A percentile compares a stretch with the other conserved stretches of the same genome.
Evolutionary conservation across 2,888 invertebrate genomes (phyloP).

Genomic region (Vandiemenella viatica): DNA sequence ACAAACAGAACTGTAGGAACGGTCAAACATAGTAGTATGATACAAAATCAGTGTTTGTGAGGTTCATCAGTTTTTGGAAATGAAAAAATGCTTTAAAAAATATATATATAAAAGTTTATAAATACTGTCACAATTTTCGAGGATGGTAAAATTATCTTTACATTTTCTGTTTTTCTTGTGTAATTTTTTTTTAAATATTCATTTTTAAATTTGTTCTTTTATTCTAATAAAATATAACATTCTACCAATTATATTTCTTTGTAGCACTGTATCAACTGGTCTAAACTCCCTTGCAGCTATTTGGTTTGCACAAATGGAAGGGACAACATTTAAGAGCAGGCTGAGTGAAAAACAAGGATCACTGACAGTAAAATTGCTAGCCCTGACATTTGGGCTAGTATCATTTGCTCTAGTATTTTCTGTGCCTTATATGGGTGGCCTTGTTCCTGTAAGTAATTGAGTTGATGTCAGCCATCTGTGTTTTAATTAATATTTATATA

Average conservation of each 20-base stretch:
- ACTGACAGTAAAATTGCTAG: slow-evolving; percentile 30
- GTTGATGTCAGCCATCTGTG: neutral
- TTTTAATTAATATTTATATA: neutral
- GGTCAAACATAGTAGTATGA: too few species aligned
- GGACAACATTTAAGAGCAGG: slow-evolving; percentile 18
- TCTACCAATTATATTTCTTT: too few species aligned
- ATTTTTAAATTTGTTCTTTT: too few species aligned
- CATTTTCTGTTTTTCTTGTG: neutral
- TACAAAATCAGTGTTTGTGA: too few species aligned
- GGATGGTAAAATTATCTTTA: too few species aligned
- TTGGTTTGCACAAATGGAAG: slow-evolving; percentile 31
- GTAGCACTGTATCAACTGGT: slow-evolving; percentile 39
- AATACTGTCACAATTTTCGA: too few species aligned
- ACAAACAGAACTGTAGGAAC: too few species aligned
- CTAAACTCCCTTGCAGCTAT: slow-evolving; percentile 38
- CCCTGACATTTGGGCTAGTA: slow-evolving; percentile 29
- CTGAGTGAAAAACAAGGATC: slow-evolving; percentile 23
- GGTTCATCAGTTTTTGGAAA: too few species aligned
- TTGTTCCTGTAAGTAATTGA: slow-evolving; percentile 27
- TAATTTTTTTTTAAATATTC: neutral
- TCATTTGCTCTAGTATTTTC: slow-evolving; percentile 33
- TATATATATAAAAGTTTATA: too few species aligned
- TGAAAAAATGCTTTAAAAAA: too few species aligned
- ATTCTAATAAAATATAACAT: too few species aligned
- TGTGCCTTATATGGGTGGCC: slow-evolving; percentile 33